Base-by-base conservation (phyloP, 2,113 vertebrate genomes). In the Xyliphius kryptos region DNA sequence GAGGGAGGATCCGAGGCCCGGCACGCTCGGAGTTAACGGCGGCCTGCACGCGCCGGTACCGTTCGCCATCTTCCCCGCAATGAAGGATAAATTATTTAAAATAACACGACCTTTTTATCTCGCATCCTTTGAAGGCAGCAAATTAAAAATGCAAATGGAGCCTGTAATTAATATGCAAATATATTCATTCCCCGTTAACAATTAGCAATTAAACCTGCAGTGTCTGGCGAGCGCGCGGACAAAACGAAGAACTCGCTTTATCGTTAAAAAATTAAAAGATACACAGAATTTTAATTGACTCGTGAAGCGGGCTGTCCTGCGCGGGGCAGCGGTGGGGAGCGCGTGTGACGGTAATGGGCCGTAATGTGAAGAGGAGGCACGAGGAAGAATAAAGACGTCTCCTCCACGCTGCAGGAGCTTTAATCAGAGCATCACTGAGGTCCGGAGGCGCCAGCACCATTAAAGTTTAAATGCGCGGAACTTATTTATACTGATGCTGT, bases 121-220 rank as follows among this genome's bases (percentile, higher is more conserved):
- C 91, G 88, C 90, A 92, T 90, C 92, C 92, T 94, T 94, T 93
- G 92, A 93, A 94, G 91, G 91, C 92, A 90, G 91, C 90, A 92
- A 93, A 94, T 94, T 92, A 92, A 94, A 94, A 93, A 94, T 94
- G 92, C 92, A 94, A 94, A 94, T 94, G 94, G 86, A 89, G 88
- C 89, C 85, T 56, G 90, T 96, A 90, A 98, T 98, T 98, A 97
- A 97, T 97, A 98, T 98, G 95, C 93, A 97, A 96, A 98, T 97
- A 82, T 97, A 98, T 98, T 94, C 93, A 87, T 92, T 92, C 89
- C 77, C 91, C 91, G 92, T 95, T 97, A 98, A 97, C 92, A 96
- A 98, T 98, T 98, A 97, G 93, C 95, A 97, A 97, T 98, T 98
- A 97, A 96, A 95, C 92, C 91, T 90, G 90, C 92, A 94, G 92